These are phyloP conservation scores for Craterocephalus amniculus DNA, from an alignment of 2,797 vertebrate genomes.

Conservation along the genomic window DNA sequence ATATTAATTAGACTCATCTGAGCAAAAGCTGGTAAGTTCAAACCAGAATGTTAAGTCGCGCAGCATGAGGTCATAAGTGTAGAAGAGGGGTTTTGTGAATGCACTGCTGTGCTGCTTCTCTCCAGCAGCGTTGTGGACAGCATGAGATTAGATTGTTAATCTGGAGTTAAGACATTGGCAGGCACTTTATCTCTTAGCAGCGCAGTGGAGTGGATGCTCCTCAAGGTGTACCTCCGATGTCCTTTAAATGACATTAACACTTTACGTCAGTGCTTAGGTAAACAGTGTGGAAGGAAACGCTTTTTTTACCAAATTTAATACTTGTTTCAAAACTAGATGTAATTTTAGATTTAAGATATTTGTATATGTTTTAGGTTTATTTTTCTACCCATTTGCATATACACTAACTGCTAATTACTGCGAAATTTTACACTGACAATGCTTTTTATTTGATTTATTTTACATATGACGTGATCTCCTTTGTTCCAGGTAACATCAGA, in stretches of 20 bases:
- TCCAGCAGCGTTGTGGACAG: conserved; percentile 55
- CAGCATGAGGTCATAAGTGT: not conserved
- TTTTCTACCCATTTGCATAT: too few species aligned
- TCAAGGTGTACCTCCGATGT: conserved; percentile 16
- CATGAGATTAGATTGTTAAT: conserved; percentile 81
- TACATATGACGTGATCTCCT: not conserved
- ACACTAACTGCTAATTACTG: too few species aligned
- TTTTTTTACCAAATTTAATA: not conserved
- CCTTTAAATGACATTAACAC: conserved; percentile 27
- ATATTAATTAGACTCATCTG: not conserved
- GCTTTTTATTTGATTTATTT: conserved; percentile 2
- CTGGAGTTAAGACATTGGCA: conserved; percentile 67
- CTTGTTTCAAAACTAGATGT: not conserved
- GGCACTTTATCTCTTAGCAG: conserved; percentile 69
- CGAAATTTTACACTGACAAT: not conserved
- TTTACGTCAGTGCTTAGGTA: conserved; percentile 20
- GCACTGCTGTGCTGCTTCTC: conserved; percentile 12
- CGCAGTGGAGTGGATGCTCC: conserved; percentile 39
- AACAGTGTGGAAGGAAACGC: conserved; percentile 10
- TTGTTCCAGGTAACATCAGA: conserved; percentile 86
- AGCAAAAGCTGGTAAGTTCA: not conserved
- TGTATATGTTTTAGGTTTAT: too few species aligned
- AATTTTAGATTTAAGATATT: not conserved
- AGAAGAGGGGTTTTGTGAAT: not conserved
- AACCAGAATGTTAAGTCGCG: not conserved